Conservation (phyloP, 2,888 invertebrate species). For the Philhelius pedissequus region DNA sequence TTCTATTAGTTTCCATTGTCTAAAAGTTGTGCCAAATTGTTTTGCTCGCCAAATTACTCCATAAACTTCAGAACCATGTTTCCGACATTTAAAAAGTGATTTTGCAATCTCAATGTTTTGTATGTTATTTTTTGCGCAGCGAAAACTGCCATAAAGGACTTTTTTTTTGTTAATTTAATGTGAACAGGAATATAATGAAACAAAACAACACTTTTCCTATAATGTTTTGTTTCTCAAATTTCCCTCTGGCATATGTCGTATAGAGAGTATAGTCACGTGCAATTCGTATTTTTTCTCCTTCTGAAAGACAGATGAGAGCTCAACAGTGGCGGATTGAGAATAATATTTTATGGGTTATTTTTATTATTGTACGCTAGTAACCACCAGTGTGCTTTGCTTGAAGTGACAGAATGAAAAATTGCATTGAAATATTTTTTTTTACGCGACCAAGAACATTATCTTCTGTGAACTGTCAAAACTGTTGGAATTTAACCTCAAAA, state of each 20-base stretch:
- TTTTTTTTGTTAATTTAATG: background rate
- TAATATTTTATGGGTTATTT: background rate
- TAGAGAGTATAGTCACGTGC: background rate
- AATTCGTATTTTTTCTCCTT: conserved; percentile 18
- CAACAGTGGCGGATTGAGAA: background rate
- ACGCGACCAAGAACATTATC: too few relatives aligned
- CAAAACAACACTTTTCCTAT: background rate
- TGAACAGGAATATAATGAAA: background rate
- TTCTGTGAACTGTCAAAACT: too few relatives aligned
- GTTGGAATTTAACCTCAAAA: too few relatives aligned
- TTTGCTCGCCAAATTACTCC: conserved; percentile 20
- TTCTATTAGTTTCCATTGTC: background rate
- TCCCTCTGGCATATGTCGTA: background rate
- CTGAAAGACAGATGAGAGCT: background rate
- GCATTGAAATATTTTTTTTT: too few relatives aligned
- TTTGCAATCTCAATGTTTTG: background rate
- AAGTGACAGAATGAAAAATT: too few relatives aligned
- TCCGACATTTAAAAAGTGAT: background rate
- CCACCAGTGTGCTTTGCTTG: too few relatives aligned
- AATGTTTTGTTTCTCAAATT: conserved; percentile 30
- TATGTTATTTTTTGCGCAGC: background rate
- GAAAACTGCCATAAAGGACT: background rate
- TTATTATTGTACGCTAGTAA: too few relatives aligned
- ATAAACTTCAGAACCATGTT: conserved; percentile 7
- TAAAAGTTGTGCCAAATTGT: background rate